Evolutionary conservation across 2,113 vertebrate genomes (phyloP), one percentile per base, ranked within the genome.

Genomic region (Actenoides hombroni): DNA sequence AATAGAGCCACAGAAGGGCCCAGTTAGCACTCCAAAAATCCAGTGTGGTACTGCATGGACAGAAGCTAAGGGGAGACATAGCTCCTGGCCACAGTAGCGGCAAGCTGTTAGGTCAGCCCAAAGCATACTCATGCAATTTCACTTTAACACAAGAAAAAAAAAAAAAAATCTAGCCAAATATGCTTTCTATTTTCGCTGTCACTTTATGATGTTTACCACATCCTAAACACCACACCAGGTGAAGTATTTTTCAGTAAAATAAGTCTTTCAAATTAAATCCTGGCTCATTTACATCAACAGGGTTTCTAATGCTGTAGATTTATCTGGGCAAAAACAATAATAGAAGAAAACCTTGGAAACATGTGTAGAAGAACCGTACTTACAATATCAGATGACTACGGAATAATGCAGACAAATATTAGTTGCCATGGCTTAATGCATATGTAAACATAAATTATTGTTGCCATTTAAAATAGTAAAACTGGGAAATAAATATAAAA

Each of bases 31-130:
- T 29, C 57, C 65, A 29, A 26, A 57, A 39, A 13, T 40, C 85
- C 65, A 7, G 1, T 0, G 0, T 28, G 74, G 39, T 21, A 29
- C 56, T 20, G 28, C 0, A 2, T 35, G 65, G 33, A 53, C 39
- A 69, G 81, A 35, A 81, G n/a, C n/a, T 54, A 24, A 7, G 17
- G 23, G 25, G 4, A 28, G 24, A 25, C 39, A 10, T 1, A 37
- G 11, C 26, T 75, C 20, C 46, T 39, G 26, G 26, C 49, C 6
- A 8, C 51, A 44, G 40, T 3, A 11, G 48, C 10, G 31, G 15
- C 31, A 60, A 60, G 57, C 33, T 64, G n/a, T 11, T 20, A 31
- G 61, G 29, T 6, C 76, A 84, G 83, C 46, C 56, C 75, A 31
- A 63, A 71, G 40, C 5, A 6, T 2, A 12, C 9, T 13, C 12